Conservation (phyloP, 2,797 vertebrate species). For the Leptodactylus fallax region DNA sequence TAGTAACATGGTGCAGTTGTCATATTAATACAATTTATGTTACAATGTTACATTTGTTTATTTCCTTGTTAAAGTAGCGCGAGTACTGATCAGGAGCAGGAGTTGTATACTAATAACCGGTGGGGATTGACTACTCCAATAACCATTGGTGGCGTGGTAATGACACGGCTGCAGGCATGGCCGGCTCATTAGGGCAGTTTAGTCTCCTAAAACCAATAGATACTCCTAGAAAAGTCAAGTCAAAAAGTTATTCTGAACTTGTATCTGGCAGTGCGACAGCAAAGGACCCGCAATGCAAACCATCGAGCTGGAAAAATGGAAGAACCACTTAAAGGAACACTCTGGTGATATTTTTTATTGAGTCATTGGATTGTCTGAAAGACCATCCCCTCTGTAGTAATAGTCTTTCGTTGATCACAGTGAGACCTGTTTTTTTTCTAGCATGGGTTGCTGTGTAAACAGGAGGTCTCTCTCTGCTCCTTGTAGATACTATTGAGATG, state of each 20-base stretch:
- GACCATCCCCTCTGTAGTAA: too few species aligned
- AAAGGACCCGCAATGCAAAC: too few species aligned
- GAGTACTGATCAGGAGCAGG: background rate
- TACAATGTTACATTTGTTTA: conserved; percentile 21
- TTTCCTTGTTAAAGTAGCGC: conserved; percentile 5
- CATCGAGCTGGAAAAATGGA: too few species aligned
- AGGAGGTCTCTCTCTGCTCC: too few species aligned
- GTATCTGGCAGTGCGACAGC: too few species aligned
- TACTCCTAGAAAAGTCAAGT: background rate
- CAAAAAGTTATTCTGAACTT: background rate
- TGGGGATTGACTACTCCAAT: background rate
- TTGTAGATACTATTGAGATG: too few species aligned
- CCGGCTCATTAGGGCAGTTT: background rate
- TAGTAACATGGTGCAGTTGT: background rate
- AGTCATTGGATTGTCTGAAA: too few species aligned
- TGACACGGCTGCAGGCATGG: background rate
- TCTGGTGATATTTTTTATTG: too few species aligned
- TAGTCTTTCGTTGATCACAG: too few species aligned
- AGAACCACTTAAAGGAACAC: background rate
- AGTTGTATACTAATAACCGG: background rate
- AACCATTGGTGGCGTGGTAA: background rate
- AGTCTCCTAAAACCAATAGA: background rate
- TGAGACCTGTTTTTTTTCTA: too few species aligned
- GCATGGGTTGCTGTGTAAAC: too few species aligned
- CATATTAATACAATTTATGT: conserved; percentile 33